Evolutionary conservation across 2,113 vertebrate genomes (phyloP), one percentile per base, ranked within the genome.

Genomic region (Corydoras maculifer): DNA sequence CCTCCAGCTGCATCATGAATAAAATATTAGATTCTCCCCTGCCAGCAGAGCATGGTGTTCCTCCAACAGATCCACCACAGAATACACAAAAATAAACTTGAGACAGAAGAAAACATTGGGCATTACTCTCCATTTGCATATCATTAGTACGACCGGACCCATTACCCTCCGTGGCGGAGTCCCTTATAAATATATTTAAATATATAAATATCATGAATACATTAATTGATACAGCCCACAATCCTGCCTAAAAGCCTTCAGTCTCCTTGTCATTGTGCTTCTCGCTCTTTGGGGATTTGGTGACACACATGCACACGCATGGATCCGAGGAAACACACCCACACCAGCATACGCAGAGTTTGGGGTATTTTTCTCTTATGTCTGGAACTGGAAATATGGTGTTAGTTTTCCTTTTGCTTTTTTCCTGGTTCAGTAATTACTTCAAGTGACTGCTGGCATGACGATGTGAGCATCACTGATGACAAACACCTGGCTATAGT

Each of bases 111-210:
- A 84, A 87, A 88, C 82, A 87, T 84, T 43, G 31, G 66, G 75
- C 70, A 81, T 83, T 88, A 88, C 73, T 81, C 64, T 35, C 80
- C 76, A 89, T 90, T 89, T 89, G 86, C 88, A 91, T 89, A 73
- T 89, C 82, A 89, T 91, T 89, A 88, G 77, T 73, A 86, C 83
- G 81, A 84, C 80, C 70, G 78, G 75, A 77, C 69, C 78, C 79
- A 65, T 78, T 79, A 78, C 83, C 84, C 82, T 85, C 84, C 81
- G 76, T 83, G 87, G 88, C 79, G 84, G 85, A 82, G 84, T 79
- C 77, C 78, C 85, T 87, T 85, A 90, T 89, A 89, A 89, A 90
- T 89, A 90, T 88, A 89, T 91, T 90, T 90, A 88, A 89, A 89
- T 90, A 88, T 86, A 89, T 90, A 88, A 88, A 89, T 90, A 86